Percentiles rank a stretch among this genome's conserved stretches.
phyloP scores from a whole-genome alignment of 2,888 invertebrate genomes.

The Terebella lapidaria region DNA sequence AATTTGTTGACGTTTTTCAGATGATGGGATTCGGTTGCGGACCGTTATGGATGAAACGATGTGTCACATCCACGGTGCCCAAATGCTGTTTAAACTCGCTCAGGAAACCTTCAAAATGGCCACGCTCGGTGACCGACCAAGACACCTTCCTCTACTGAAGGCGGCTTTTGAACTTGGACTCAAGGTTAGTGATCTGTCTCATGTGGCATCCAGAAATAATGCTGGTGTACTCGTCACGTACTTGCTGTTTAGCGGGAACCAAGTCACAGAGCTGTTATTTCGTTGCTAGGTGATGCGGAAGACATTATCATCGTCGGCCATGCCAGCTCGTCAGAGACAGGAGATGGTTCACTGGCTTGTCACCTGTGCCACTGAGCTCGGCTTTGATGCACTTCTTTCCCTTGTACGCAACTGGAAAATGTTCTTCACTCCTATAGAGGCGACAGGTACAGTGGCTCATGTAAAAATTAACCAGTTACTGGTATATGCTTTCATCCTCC shows the following conservation, averaged over 20 bases:
- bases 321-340: conserved; percentile 64
- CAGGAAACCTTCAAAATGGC: conserved; percentile 81
- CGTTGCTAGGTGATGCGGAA: conserved; percentile 68
- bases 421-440: conserved; percentile 79
- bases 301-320: conserved; percentile 60
- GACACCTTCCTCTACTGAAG: conserved; percentile 71
- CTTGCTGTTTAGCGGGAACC: too few relatives aligned
- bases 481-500: too few relatives aligned
- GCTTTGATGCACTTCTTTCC: conserved; percentile 72
- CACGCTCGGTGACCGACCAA: conserved; percentile 71
- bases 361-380: conserved; percentile 78
- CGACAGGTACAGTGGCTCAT: conserved; percentile 59
- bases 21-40: conserved; percentile 66
- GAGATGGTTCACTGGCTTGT: conserved; percentile 86
- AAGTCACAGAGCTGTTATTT: background rate
- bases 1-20: too few relatives aligned
- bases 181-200: conserved; percentile 58
- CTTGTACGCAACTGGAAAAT: conserved; percentile 84
- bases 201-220: background rate
- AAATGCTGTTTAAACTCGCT: conserved; percentile 77
- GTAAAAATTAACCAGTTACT: too few relatives aligned
- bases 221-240: background rate
- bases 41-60: conserved; percentile 75
- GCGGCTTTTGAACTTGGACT: conserved; percentile 78
- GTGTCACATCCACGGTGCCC: conserved; percentile 76